Evolutionary conservation across 2,888 invertebrate genomes (phyloP), one percentile per base, ranked within the genome.

Genomic region (Drosophila prostipennis): DNA sequence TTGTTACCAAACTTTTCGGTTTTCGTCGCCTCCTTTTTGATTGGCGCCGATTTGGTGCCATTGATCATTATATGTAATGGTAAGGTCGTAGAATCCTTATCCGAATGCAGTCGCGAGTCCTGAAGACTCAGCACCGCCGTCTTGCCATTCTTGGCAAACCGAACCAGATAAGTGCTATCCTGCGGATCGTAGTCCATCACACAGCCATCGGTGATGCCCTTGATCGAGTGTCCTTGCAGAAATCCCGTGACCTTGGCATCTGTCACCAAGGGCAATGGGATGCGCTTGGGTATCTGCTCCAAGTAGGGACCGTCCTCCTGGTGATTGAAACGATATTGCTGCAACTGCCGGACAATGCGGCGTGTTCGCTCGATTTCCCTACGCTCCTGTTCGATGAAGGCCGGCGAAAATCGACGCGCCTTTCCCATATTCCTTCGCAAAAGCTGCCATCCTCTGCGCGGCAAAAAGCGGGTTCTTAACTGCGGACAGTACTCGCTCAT

Each of bases 381-480:
- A 0, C 63, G 70, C 6, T 81, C 85, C 2, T 19, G 34, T 3
- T 57, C 53, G 10, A 81, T 68, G 32, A 81, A 84, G 1, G 79
- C 59, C 4, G 51, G 8, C 0, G 85, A 81, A 14, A 76, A 81
- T 7, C 79, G 81, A 0, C 81, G 79, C 0, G 81, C 58, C 39
- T 76, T 81, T 19, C 85, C 82, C 69, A 79, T 56, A 7, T 39
- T 46, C 0, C 78, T 74, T 6, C 81, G 76, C 0, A 81, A 29
- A 4, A 58, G 3, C 54, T 84, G 85, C 81, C 81, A 81, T 26
- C 52, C 56, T n/a, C 76, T 70, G 1, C 67, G 72, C 0, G 82
- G 69, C 61, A 81, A 5, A 7, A 10, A n/a, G 0, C 70, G 65
- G 0, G 76, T 64, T 34, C 51, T 23, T 6, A 85, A 14, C 7